Evolutionary conservation across 2,797 vertebrate genomes (phyloP), one percentile per base, ranked within the genome.

Genomic region (Botia kubotai): DNA sequence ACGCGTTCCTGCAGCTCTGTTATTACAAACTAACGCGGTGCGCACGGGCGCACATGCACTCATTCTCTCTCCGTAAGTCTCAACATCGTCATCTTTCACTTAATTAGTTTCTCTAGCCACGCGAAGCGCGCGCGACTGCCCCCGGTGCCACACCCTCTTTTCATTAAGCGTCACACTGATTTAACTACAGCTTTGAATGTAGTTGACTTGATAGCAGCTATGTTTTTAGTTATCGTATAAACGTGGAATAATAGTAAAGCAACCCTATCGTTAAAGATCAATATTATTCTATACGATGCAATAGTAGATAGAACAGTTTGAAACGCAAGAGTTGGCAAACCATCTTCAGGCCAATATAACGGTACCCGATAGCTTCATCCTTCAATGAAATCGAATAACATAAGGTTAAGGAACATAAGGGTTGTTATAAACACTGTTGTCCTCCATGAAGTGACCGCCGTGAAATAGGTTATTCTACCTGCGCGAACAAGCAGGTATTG

Each of bases 71-170:
- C 60, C 67, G 62, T 60, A 36, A 72, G 33, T 72, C 78, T 73
- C 36, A 63, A 50, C 83, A 77, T 87, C 58, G 88, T 90, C 87
- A 81, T 86, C 80, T 43, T 65, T 79, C 80, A 68, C 29, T 69
- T 84, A 84, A 85, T 87, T 84, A 69, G 65, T 62, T 79, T 13
- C 17, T 39, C 78, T 62, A 50, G 82, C 79, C 75, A 68, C 80
- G 79, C 14, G 74, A 72, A 8, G 85, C 76, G 74, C 87, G 88
- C 88, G 82, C 82, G 87, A 81, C 89, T 90, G 91, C 85, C 88
- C 68, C 88, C 89, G 88, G 78, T 86, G 93, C 93, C 93, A 94
- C 93, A 92, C 93, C 93, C 93, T 90, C 87, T 87, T 89, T 91
- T 87, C 62, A 88, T 90, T 88, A 78, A 72, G n/a, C 71, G 46